Conservation (phyloP, 2,113 vertebrate species). For the Vidua chalybeata region DNA sequence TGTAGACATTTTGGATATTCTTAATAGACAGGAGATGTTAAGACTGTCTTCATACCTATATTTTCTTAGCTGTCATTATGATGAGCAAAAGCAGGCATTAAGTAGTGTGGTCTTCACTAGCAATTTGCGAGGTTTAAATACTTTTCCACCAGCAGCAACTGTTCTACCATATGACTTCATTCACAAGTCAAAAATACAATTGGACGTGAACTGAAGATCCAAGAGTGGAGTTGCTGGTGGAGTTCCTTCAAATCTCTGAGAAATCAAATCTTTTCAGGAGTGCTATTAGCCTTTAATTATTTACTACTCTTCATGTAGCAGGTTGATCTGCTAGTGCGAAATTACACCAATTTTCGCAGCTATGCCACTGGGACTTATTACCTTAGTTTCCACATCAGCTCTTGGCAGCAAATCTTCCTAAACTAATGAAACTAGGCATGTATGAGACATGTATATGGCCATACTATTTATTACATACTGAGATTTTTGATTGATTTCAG, state of each 20-base stretch:
- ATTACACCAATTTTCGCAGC: not conserved
- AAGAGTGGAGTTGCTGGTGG: not conserved
- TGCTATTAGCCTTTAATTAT: not conserved
- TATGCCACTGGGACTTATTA: not conserved
- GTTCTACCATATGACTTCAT: not conserved
- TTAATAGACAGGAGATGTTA: not conserved
- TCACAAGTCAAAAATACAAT: not conserved
- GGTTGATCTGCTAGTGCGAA: not conserved
- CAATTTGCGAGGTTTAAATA: not conserved
- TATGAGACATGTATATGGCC: not conserved
- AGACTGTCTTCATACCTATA: not conserved
- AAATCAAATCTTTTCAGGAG: not conserved
- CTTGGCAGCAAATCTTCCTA: not conserved
- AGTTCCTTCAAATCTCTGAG: not conserved
- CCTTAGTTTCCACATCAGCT: not conserved
- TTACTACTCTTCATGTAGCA: not conserved
- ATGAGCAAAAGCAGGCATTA: not conserved
- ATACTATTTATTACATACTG: not conserved
- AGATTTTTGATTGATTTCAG: not conserved
- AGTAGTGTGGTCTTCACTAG: not conserved
- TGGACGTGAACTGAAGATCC: not conserved
- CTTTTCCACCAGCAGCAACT: not conserved
- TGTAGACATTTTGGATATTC: not conserved
- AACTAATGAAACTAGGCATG: not conserved
- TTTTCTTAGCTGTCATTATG: not conserved